Evolutionary conservation across 1,140 invertebrate species (phyloP), one percentile per base, ranked within the genome.

Genomic region (Babylonia areolata): DNA sequence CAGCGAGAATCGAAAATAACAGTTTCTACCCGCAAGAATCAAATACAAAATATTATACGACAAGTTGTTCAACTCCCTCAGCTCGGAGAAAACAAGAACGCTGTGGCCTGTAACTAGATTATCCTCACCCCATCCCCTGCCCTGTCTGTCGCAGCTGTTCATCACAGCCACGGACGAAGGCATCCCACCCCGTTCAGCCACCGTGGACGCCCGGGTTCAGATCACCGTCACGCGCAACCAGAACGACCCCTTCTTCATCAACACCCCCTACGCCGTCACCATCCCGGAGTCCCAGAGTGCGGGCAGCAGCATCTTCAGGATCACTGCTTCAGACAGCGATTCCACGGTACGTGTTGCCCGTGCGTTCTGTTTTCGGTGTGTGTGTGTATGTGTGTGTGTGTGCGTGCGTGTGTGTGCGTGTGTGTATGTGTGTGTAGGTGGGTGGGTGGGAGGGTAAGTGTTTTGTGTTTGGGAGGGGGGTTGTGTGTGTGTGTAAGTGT

Each of bases 181-280:
- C 20, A 83, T 35, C 54, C 86, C 85, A 3, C 31, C 84, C 3
- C 69, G 87, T 2, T 31, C 31, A n/a, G 69, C 80, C 37, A 40
- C 75, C 11, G 82, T 64, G 51, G 82, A 84, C 51, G 85, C 81
- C 3, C n/a, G 85, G n/a, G 87, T 98, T 0, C 97, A 96, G 5
- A 95, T 98, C 0, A 97, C 96, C 89, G 97, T 99, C 20, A 96
- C 97, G 79, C 97, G 98, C 91, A 96, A 97, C 3, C 95, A 95
- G 3, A 95, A 95, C 6, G 94, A 95, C 46, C 94, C 96, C 31
- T 96, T 97, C n/a, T 98, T 98, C 92, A 96, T 97, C 42, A 69
- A 78, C n/a, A 58, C 42, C 5, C 71, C 79, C 28, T 93, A 91
- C 77, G 20, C 58, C 17, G 77, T 77, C 28, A 89, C 85, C 15